A percentile compares a stretch with the other conserved stretches of the same genome.
These are phyloP conservation scores for Diabrotica balteata DNA, from an alignment of 2,888 invertebrate genomes.

Conservation along the genomic window DNA sequence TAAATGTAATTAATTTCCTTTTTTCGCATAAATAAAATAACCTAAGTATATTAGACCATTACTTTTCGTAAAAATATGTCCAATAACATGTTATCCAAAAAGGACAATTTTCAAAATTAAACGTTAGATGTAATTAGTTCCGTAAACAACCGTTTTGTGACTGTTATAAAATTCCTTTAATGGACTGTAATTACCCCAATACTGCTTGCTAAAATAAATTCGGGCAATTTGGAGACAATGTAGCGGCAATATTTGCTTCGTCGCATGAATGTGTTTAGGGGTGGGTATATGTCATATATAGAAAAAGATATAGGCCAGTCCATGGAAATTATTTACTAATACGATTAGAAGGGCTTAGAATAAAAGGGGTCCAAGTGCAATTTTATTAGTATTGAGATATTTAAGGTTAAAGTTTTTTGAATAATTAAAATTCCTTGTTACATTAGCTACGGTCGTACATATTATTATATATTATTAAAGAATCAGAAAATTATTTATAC, in stretches of 20 bases:
- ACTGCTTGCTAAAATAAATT: slow-evolving; percentile 29
- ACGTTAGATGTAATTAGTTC: background rate
- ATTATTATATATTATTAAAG: no score
- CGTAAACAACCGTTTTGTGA: background rate
- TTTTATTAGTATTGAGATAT: no score
- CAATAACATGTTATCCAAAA: background rate
- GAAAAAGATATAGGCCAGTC: background rate
- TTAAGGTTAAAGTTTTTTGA: no score
- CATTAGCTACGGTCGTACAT: no score
- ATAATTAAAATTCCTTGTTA: no score
- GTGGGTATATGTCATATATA: background rate
- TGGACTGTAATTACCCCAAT: slow-evolving; percentile 25
- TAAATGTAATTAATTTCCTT: no score
- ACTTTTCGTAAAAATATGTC: no score
- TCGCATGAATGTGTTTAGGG: background rate
- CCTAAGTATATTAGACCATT: no score
- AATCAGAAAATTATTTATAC: no score
- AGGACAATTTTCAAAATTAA: slow-evolving; percentile 2
- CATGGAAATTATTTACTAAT: background rate
- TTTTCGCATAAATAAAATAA: no score
- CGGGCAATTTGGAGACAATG: slow-evolving; percentile 27
- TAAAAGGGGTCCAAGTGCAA: no score
- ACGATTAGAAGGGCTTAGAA: no score
- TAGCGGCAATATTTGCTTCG: slow-evolving; percentile 3
- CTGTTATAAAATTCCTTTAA: slow-evolving; percentile 14